phyloP scores from a whole-genome alignment of 2,888 invertebrate species.

The Agrenia bidenticulata region DNA sequence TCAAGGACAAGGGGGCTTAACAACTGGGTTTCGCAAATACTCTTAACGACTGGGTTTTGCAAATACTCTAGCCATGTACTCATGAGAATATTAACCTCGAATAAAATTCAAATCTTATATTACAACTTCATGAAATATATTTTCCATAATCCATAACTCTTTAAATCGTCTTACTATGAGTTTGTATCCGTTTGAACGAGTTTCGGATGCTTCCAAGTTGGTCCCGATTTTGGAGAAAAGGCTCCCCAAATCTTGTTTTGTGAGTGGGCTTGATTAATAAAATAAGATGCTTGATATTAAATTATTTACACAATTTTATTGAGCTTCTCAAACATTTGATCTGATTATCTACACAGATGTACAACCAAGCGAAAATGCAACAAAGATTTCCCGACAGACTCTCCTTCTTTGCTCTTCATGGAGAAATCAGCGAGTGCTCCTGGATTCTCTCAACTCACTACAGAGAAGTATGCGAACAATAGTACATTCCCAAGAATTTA shows the following conservation, averaged over 20 bases:
- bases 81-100: no score
- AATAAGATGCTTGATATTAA: no score
- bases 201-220: neutral
- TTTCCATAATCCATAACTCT: no score
- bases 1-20: no score
- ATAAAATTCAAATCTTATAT: no score
- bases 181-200: neutral
- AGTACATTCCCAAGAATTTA: neutral
- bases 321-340: neutral
- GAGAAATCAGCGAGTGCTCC: constrained; percentile 13
- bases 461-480: constrained; percentile 16
- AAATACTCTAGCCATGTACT: no score
- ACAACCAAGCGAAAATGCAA: constrained; percentile 2
- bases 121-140: no score
- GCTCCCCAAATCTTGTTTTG: constrained; percentile 10
- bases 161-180: no score
- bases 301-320: neutral
- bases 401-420: constrained; percentile 2
- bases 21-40: no score
- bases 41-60: no score
- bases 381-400: constrained; percentile 3
- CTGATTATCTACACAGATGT: neutral
- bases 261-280: neutral
- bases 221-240: constrained; percentile 14
- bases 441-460: constrained; percentile 25